These are phyloP conservation scores for Lytechinus variegatus DNA, from an alignment of 35 echinoderm and acorn worm species.

Conservation along the genomic window DNA sequence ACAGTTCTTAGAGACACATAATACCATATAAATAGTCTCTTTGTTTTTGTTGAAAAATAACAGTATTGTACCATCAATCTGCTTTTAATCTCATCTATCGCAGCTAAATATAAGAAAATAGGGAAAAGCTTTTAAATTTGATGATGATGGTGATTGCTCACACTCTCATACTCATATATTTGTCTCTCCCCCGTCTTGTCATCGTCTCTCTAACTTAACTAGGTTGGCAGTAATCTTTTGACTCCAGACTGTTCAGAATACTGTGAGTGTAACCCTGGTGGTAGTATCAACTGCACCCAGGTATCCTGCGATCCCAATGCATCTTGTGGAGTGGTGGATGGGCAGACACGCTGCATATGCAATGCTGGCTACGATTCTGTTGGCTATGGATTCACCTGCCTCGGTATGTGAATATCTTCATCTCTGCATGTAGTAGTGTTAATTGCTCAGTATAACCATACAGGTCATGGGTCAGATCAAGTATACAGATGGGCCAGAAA, in stretches of 20 bases:
- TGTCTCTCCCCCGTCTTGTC: background rate
- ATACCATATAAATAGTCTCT: too few species aligned
- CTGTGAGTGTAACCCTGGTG: slow-evolving; percentile 76
- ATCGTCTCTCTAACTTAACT: background rate
- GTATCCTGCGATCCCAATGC: slow-evolving; percentile 79
- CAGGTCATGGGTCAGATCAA: too few species aligned
- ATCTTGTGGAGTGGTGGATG: slow-evolving; percentile 56
- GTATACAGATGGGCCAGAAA: too few species aligned
- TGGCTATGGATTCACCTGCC: slow-evolving; percentile 76
- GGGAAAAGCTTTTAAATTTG: too few species aligned
- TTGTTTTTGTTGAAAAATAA: too few species aligned
- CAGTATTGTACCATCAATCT: too few species aligned
- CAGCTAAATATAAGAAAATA: too few species aligned
- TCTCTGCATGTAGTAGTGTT: too few species aligned
- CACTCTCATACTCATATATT: background rate
- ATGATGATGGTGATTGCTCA: background rate
- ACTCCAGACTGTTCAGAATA: slow-evolving; percentile 61
- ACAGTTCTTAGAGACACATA: too few species aligned
- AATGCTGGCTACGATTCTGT: slow-evolving; percentile 59
- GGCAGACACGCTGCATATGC: slow-evolving; percentile 70
- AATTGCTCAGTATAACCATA: too few species aligned
- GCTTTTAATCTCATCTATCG: too few species aligned
- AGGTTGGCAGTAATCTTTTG: slow-evolving; percentile 56
- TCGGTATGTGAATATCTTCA: slow-evolving; percentile 39
- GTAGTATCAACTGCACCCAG: slow-evolving; percentile 63